phyloP scores from a whole-genome alignment of 2,888 invertebrate genomes.

The Galeruca laticollis region DNA sequence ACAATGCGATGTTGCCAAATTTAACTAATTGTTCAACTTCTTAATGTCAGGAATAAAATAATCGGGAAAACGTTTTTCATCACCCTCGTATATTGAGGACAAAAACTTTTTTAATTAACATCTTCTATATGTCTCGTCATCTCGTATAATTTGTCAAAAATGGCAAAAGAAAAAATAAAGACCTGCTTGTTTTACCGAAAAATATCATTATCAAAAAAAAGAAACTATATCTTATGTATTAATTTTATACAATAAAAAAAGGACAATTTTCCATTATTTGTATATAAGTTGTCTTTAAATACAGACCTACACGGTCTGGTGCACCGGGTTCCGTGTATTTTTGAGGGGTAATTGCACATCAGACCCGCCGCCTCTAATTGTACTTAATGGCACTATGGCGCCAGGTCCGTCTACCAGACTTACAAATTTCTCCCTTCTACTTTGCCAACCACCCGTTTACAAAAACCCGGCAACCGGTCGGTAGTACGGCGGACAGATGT shows the following conservation, averaged over 20 bases:
- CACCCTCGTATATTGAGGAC: too few species aligned
- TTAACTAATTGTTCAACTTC: too few species aligned
- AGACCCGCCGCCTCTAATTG: slow-evolving; percentile 45
- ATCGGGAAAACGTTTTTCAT: too few species aligned
- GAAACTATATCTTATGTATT: too few species aligned
- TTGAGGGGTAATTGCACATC: slow-evolving; percentile 47
- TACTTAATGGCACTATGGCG: slow-evolving; percentile 48
- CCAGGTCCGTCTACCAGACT: slow-evolving; percentile 37
- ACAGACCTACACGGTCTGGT: slow-evolving; percentile 35
- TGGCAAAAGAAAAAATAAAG: too few species aligned
- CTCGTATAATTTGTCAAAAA: too few species aligned
- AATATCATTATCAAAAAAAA: too few species aligned
- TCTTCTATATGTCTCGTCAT: too few species aligned
- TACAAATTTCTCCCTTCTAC: slow-evolving; percentile 12
- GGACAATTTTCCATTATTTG: neutral
- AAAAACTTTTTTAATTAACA: too few species aligned
- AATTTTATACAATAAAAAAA: neutral
- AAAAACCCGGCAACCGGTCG: neutral
- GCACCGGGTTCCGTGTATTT: slow-evolving; percentile 43
- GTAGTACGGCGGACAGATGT: slow-evolving; percentile 3
- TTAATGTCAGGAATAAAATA: too few species aligned
- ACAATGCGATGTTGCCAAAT: too few species aligned
- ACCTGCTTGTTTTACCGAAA: too few species aligned
- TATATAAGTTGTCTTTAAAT: slow-evolving; percentile 9
- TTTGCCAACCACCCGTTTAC: slow-evolving; percentile 6